These are phyloP conservation scores for Campaea margaritaria DNA, from an alignment of 2,888 invertebrate species.

Conservation along the genomic window DNA sequence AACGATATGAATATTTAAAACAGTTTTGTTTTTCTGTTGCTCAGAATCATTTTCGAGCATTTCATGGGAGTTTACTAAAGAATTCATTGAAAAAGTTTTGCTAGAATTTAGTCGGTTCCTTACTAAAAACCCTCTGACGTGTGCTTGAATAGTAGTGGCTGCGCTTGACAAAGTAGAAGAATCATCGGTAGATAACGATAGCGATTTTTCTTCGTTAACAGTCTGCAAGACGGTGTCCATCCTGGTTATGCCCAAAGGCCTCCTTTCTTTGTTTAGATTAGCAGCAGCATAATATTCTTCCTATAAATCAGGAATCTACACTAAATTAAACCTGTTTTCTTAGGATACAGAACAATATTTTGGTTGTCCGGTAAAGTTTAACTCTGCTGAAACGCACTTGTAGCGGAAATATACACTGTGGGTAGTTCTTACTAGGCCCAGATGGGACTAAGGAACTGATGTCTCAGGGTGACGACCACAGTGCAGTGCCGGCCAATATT, in stretches of 20 bases:
- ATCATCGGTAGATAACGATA: slow-evolving; percentile 80
- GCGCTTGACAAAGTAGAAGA: slow-evolving; percentile 83
- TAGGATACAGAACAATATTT: too few species aligned
- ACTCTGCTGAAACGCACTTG: too few species aligned
- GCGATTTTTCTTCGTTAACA: slow-evolving; percentile 81
- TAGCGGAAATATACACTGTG: too few species aligned
- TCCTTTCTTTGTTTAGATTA: slow-evolving; percentile 64
- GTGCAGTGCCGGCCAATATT: too few species aligned
- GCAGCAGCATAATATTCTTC: slow-evolving; percentile 55
- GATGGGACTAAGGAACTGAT: too few species aligned
- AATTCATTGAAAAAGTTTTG: slow-evolving; percentile 71
- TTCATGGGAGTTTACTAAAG: slow-evolving; percentile 66
- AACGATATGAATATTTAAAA: slow-evolving; percentile 78
- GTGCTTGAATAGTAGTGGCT: slow-evolving; percentile 88
- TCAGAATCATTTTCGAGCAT: slow-evolving; percentile 68
- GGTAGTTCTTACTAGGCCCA: too few species aligned
- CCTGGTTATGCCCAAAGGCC: slow-evolving; percentile 69
- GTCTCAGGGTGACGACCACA: too few species aligned
- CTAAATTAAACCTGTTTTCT: slow-evolving; percentile 24
- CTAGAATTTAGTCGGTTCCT: slow-evolving; percentile 79
- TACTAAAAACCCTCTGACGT: slow-evolving; percentile 88
- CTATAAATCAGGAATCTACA: slow-evolving; percentile 56
- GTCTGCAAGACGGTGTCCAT: slow-evolving; percentile 81
- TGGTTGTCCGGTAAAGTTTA: too few species aligned
- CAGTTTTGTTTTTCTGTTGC: slow-evolving; percentile 66